Percentiles rank a stretch among this genome's conserved stretches.
These are phyloP conservation scores for Denticeps clupeoides DNA, from an alignment of 2,797 vertebrate species.

Conservation along the genomic window DNA sequence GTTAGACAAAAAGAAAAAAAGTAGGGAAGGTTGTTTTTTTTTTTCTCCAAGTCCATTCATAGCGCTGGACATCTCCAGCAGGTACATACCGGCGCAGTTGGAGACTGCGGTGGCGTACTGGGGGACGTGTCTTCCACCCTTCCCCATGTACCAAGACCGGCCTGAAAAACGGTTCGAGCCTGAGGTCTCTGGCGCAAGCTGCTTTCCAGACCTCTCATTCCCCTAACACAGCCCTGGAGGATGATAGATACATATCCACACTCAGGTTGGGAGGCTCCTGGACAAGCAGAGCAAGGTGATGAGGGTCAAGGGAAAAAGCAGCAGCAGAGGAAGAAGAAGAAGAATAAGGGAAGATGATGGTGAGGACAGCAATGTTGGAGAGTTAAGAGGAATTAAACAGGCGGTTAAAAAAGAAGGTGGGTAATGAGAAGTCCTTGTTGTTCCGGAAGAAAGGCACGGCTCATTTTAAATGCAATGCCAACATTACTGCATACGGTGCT, in stretches of 20 bases:
- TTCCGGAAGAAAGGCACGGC: too few species aligned
- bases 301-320: slow-evolving; percentile 2
- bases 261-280: too few species aligned
- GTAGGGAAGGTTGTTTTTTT: not conserved
- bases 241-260: slow-evolving; percentile 14
- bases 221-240: slow-evolving; percentile 49
- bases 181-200: slow-evolving; percentile 59
- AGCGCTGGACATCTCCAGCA: slow-evolving; percentile 8
- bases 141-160: slow-evolving; percentile 45
- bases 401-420: not conserved
- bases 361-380: slow-evolving; percentile 1
- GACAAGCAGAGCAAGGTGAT: too few species aligned
- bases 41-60: not conserved
- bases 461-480: too few species aligned
- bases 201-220: slow-evolving; percentile 52
- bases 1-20: not conserved
- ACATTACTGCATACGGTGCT: too few species aligned
- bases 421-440: too few species aligned
- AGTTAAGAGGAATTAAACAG: not conserved
- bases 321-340: not conserved
- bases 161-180: slow-evolving; percentile 60
- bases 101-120: slow-evolving; percentile 27
- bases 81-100: slow-evolving; percentile 52
- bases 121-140: slow-evolving; percentile 31
- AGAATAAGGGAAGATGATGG: slow-evolving; percentile 1